A percentile compares a stretch with the other conserved stretches of the same genome.
Evolutionary conservation across 2,888 invertebrate species (phyloP).

Genomic region (Brachyptera putata): DNA sequence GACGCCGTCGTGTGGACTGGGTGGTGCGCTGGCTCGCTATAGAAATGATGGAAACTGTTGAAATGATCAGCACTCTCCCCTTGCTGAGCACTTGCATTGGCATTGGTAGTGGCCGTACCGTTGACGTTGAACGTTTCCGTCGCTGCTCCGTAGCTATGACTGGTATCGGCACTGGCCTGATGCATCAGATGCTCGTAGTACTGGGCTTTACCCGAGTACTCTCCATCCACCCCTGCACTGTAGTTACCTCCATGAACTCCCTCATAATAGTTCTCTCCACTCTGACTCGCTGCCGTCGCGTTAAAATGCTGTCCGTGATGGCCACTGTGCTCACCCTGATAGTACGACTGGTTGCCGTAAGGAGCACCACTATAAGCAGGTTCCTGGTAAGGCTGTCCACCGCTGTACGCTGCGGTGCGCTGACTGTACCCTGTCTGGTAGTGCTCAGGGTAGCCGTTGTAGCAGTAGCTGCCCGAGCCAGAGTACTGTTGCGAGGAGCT

Average conservation of each 20-base stretch:
- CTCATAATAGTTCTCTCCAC: constrained; percentile 4
- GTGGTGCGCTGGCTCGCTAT: constrained; percentile 44
- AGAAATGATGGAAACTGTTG: constrained; percentile 68
- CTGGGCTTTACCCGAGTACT: constrained; percentile 18
- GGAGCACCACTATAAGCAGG: not conserved
- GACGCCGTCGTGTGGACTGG: constrained; percentile 45
- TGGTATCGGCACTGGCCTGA: constrained; percentile 14
- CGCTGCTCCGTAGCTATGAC: not conserved
- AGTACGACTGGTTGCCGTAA: not conserved
- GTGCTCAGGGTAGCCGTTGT: constrained; percentile 7
- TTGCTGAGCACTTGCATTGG: not conserved
- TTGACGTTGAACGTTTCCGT: not conserved
- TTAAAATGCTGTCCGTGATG: constrained; percentile 7
- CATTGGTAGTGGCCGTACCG: not conserved
- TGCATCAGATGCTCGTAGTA: constrained; percentile 15
- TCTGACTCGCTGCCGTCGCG: not conserved
- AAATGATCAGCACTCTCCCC: constrained; percentile 50
- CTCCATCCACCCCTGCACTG: not conserved
- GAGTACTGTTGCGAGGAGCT: constrained; percentile 1
- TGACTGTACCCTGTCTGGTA: constrained; percentile 13
- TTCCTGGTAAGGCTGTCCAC: constrained; percentile 9
- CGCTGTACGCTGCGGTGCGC: not conserved
- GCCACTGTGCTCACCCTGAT: constrained; percentile 1
- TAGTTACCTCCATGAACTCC: constrained; percentile 1
- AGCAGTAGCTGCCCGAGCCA: not conserved